Percentiles rank a stretch among this genome's conserved stretches.
Conservation (phyloP, 2,113 vertebrate genomes). For the Laterallus jamaicensis region DNA sequence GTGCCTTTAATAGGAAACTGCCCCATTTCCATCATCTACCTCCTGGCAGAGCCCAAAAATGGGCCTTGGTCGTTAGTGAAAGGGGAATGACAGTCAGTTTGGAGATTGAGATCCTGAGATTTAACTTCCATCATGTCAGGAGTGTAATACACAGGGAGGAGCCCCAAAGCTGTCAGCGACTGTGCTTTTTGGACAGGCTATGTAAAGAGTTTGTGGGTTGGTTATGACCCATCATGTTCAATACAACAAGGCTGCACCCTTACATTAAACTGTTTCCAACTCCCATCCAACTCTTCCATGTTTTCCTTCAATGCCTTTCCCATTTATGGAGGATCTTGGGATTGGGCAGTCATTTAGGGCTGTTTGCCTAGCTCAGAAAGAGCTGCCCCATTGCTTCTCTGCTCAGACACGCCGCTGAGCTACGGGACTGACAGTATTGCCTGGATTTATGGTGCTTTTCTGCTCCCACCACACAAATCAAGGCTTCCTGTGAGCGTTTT, state of each 20-base stretch:
- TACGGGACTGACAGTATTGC: fast-evolving
- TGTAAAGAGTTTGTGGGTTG: not conserved
- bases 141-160: not conserved
- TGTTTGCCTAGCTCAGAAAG: not conserved
- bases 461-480: not conserved
- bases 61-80: not conserved
- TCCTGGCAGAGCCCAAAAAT: not conserved
- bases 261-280: not conserved
- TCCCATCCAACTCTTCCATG: not conserved
- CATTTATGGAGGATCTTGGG: not conserved
- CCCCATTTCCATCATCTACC: not conserved
- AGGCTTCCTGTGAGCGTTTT: not conserved
- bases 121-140: not conserved
- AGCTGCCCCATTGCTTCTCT: not conserved
- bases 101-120: not conserved
- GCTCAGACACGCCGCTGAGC: not conserved
- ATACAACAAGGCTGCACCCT: fast-evolving
- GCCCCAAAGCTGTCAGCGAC: not conserved
- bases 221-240: not conserved
- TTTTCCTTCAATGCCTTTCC: not conserved
- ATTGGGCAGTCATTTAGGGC: not conserved
- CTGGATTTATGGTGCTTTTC: not conserved
- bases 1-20: not conserved
- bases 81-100: not conserved
- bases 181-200: fast-evolving